Evolutionary conservation across 1,140 invertebrate genomes (phyloP), one percentile per base, ranked within the genome.

Genomic region (Heliconius himera): DNA sequence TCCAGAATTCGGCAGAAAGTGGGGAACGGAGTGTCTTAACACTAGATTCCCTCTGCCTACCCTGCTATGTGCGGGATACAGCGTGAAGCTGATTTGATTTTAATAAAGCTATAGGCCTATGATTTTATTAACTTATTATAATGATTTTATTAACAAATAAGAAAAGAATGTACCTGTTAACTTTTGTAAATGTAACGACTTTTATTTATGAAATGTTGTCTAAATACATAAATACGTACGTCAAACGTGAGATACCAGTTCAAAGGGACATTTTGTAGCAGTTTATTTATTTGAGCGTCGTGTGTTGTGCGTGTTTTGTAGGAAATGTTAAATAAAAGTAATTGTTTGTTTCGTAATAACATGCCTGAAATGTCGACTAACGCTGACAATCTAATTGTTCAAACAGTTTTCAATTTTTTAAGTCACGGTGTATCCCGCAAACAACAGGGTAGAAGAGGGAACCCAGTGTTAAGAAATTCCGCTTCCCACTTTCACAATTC

Each of bases 321-420:
- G 49, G 46, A 74, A 76, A 79, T 79, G 82, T 87, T 82, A 54
- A 87, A 86, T 82, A 87, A 86, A 86, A 88, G 82, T 85, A 87
- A 85, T 85, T 88, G 84, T 85, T 85, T 85, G 81, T 85, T 87
- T 82, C 70, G 54, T 83, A 85, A 80, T 85, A 82, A 82, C 76
- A 81, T 29, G 80, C 73, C 73, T 70, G 70, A 66, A 56, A 51
- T 81, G 80, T 70, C 77, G 76, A 46, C 79, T 9, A 38, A 13
- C 77, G 81, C 82, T 84, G 84, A 87, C 82, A 85, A 85, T 82
- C 74, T 85, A 86, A 87, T 87, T 85, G 85, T 87, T 84, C 79
- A 85, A 41, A 41, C 41, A 46, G 0, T 46, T 46, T 46, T 2
- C 3, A 13, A 1, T 16, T 46, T 41, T 41, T 46, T 46, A 41